Conservation (phyloP, 2,797 vertebrate species). For the Varecia variegata region DNA sequence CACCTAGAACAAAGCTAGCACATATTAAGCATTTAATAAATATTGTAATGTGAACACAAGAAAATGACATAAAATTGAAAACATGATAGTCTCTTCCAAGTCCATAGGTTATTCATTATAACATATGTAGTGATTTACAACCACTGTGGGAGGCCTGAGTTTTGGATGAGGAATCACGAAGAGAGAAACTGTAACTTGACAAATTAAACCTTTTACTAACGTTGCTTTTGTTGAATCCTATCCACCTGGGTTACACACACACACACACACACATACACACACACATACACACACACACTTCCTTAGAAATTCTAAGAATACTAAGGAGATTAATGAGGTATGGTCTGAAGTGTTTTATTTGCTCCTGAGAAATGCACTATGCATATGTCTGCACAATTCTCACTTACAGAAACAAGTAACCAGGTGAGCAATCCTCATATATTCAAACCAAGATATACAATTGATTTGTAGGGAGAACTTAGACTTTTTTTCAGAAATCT, state of each 20-base stretch:
- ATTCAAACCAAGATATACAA: neutral
- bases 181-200: neutral
- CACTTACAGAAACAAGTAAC: neutral
- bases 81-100: neutral
- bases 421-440: neutral
- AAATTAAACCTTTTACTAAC: neutral
- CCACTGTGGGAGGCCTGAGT: too few relatives aligned
- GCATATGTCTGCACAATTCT: neutral
- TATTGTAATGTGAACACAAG: neutral
- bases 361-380: neutral
- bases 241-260: neutral
- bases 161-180: neutral
- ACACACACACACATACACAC: neutral
- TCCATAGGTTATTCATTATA: neutral
- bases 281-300: neutral
- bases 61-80: neutral
- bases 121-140: neutral
- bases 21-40: neutral
- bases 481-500: neutral
- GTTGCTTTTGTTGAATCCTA: neutral
- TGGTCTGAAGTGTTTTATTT: neutral
- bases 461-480: neutral
- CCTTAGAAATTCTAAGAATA: neutral
- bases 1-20: neutral
- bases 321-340: neutral